Evolutionary conservation across 1,140 invertebrate genomes (phyloP).

Genomic region (Zaprionus nigranus): DNA sequence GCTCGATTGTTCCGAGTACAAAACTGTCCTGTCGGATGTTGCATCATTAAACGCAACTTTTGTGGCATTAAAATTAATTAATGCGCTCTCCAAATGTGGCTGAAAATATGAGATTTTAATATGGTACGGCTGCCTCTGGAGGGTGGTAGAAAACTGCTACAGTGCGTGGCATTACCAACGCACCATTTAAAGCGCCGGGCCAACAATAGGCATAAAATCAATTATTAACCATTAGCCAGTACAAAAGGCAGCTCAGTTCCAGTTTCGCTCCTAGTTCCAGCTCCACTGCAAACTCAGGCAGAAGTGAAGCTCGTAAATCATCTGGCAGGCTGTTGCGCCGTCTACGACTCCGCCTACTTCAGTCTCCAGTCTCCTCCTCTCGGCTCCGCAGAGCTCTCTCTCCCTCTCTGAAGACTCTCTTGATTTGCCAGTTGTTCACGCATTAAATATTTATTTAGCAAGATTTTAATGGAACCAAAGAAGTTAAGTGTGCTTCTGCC

Average conservation of each 20-base stretch:
- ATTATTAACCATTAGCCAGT: slow-evolving; percentile 76
- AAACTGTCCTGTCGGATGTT: slow-evolving; percentile 33
- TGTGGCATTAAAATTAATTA: slow-evolving; percentile 68
- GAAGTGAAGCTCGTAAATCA: slow-evolving; percentile 71
- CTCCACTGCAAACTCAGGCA: neutral
- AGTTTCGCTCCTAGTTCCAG: too few relatives aligned
- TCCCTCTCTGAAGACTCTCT: neutral
- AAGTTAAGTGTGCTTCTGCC: slow-evolving; percentile 68
- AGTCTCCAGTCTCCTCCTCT: neutral
- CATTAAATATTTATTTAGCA: slow-evolving; percentile 81
- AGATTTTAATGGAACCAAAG: slow-evolving; percentile 79
- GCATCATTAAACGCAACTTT: slow-evolving; percentile 65
- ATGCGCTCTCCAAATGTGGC: slow-evolving; percentile 71
- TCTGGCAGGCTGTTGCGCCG: slow-evolving; percentile 70
- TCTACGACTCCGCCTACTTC: slow-evolving; percentile 3
- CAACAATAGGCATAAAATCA: slow-evolving; percentile 80
- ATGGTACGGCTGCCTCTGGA: slow-evolving; percentile 4
- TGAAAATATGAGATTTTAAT: slow-evolving; percentile 80
- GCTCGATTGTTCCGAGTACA: neutral
- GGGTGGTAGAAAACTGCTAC: slow-evolving; percentile 34
- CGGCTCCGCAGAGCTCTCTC: neutral
- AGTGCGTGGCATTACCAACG: slow-evolving; percentile 74
- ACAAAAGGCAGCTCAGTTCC: slow-evolving; percentile 33
- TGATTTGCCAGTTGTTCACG: slow-evolving; percentile 67
- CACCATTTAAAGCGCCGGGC: slow-evolving; percentile 65